Conservation (phyloP, 2,113 vertebrate species). For the Salvelinus fontinalis region DNA sequence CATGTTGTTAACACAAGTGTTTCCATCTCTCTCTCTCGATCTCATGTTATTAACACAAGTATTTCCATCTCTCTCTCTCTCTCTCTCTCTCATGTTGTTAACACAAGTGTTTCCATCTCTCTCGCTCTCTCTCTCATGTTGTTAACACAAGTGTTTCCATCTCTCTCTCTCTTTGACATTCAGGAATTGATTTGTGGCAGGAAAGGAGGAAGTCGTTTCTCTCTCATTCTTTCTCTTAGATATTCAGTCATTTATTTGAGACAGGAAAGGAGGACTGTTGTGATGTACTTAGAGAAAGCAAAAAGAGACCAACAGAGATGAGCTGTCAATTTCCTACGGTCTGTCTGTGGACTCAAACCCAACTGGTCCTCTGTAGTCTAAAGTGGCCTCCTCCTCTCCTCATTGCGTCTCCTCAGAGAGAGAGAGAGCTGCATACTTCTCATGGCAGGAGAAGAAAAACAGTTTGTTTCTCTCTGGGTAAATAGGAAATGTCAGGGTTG, state of each 20-base stretch:
- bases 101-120: too few species aligned
- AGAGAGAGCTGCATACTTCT: neutral
- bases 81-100: too few species aligned
- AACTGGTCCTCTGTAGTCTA: neutral
- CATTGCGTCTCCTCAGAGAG: neutral
- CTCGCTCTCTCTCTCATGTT: neutral
- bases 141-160: too few species aligned
- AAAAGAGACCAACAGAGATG: neutral
- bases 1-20: too few species aligned
- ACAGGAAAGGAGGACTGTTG: neutral
- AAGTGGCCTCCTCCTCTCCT: neutral
- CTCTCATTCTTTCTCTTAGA: neutral
- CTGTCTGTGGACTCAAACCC: too few species aligned
- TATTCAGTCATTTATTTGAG: neutral
- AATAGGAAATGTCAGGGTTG: constrained; percentile 18
- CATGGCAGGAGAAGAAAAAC: neutral
- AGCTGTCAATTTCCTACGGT: too few species aligned
- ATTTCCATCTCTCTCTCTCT: too few species aligned
- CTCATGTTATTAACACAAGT: too few species aligned
- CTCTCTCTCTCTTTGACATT: neutral
- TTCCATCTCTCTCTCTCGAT: too few species aligned
- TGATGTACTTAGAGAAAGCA: neutral
- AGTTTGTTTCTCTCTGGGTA: constrained; percentile 2
- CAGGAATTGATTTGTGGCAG: neutral
- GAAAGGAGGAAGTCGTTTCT: neutral